Conservation (phyloP, 2,113 vertebrate species). For the Chaetodon trifascialis region DNA sequence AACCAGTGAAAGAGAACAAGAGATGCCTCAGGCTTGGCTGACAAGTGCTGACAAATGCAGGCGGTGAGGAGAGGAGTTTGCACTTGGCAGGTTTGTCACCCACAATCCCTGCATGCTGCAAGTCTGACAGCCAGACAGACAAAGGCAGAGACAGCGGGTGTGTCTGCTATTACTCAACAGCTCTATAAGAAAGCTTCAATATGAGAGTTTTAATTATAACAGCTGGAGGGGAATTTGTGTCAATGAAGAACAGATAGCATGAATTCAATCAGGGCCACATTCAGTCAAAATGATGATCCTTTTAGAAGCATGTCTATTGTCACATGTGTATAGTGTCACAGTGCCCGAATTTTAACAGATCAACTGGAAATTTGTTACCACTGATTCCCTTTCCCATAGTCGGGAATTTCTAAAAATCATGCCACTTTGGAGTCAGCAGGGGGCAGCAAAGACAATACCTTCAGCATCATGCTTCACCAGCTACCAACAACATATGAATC, state of each 20-base stretch:
- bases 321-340: not conserved
- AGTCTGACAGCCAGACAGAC: conserved; percentile 34
- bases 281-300: not conserved
- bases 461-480: not conserved
- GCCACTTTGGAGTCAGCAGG: conserved; percentile 51
- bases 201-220: not conserved
- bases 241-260: not conserved
- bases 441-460: conserved; percentile 62
- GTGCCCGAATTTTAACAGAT: not conserved
- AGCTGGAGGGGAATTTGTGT: not conserved
- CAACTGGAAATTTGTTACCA: not conserved
- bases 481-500: not conserved
- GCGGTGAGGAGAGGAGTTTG: not conserved
- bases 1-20: not conserved
- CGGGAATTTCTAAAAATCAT: not conserved
- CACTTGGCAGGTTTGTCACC: conserved; percentile 32
- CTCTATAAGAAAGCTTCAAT: conserved; percentile 11
- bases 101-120: not conserved
- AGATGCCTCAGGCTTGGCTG: not conserved
- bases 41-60: conserved; percentile 40
- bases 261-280: not conserved
- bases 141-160: conserved; percentile 21
- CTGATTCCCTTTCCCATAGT: too few species aligned
- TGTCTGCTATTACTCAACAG: conserved; percentile 48
- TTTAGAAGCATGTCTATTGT: not conserved